phyloP scores from a whole-genome alignment of 2,797 vertebrate species.

The Sebastes elongatus region DNA sequence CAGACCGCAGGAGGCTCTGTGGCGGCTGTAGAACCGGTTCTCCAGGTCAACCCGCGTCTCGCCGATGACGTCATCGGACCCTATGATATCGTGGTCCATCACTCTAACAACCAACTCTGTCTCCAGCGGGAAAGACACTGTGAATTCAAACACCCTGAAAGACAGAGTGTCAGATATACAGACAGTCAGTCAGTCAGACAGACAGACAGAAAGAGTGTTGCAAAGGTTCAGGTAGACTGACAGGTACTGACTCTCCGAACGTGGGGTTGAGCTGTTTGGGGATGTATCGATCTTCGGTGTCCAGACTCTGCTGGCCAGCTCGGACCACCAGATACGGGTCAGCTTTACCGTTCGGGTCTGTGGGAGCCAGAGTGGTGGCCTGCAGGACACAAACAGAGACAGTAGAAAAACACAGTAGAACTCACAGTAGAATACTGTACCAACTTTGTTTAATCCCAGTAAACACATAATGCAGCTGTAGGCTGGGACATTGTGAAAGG shows the following conservation, averaged over 20 bases:
- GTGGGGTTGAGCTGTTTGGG: constrained; percentile 94
- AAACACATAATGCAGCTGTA: neutral
- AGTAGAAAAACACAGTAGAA: neutral
- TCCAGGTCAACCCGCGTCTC: constrained; percentile 93
- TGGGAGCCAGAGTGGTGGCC: constrained; percentile 91
- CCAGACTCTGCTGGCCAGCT: constrained; percentile 81
- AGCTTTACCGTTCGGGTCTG: constrained; percentile 92
- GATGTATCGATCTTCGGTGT: constrained; percentile 91
- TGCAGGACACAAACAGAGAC: constrained; percentile 52
- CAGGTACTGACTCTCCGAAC: constrained; percentile 91
- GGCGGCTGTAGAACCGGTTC: constrained; percentile 95
- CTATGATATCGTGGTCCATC: constrained; percentile 91
- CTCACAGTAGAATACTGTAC: neutral
- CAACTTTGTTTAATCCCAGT: no score
- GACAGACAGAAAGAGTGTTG: neutral
- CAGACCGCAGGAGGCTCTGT: constrained; percentile 89
- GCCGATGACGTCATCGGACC: constrained; percentile 91
- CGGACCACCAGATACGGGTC: constrained; percentile 92
- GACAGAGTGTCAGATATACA: neutral
- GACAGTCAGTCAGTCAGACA: neutral
- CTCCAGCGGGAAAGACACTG: constrained; percentile 90
- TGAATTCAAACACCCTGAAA: constrained; percentile 91
- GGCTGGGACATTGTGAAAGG: neutral
- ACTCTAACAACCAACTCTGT: constrained; percentile 87
- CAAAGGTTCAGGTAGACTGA: neutral